These are phyloP conservation scores for Enteromius argenteus DNA, from an alignment of 2,797 vertebrate species.

Conservation along the genomic window DNA sequence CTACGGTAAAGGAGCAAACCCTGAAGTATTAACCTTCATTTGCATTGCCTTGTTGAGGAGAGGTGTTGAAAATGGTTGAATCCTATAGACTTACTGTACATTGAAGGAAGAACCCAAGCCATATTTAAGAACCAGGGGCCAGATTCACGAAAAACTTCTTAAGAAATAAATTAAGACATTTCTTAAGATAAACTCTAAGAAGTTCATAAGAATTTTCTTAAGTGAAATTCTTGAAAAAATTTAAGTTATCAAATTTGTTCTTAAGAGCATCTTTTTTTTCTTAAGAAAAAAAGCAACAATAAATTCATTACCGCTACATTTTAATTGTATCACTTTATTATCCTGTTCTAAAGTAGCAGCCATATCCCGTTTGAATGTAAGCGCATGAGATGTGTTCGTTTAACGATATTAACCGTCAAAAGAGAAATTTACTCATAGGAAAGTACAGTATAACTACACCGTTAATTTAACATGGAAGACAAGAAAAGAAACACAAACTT, in stretches of 20 bases:
- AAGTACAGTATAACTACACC: background rate
- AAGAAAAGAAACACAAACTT: conserved; percentile 1
- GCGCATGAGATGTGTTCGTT: too few relatives aligned
- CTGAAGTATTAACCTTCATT: background rate
- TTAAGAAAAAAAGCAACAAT: background rate
- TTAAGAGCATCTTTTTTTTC: background rate
- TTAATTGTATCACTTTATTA: background rate
- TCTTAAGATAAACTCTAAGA: too few relatives aligned
- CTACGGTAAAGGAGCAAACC: background rate
- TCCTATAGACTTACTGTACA: background rate
- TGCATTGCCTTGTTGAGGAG: background rate
- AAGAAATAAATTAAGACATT: too few relatives aligned
- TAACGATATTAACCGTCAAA: background rate
- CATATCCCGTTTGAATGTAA: too few relatives aligned
- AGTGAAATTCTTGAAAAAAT: background rate
- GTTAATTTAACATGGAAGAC: background rate
- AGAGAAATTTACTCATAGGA: background rate
- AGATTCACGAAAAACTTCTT: background rate
- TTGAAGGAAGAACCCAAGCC: background rate
- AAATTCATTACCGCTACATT: background rate
- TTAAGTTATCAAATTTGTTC: background rate
- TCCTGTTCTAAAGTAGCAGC: too few relatives aligned
- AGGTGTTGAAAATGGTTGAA: background rate
- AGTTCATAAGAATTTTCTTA: too few relatives aligned
- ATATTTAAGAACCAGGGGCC: background rate